Evolutionary conservation across 2,113 vertebrate genomes (phyloP).

Genomic region (Vombatus ursinus): DNA sequence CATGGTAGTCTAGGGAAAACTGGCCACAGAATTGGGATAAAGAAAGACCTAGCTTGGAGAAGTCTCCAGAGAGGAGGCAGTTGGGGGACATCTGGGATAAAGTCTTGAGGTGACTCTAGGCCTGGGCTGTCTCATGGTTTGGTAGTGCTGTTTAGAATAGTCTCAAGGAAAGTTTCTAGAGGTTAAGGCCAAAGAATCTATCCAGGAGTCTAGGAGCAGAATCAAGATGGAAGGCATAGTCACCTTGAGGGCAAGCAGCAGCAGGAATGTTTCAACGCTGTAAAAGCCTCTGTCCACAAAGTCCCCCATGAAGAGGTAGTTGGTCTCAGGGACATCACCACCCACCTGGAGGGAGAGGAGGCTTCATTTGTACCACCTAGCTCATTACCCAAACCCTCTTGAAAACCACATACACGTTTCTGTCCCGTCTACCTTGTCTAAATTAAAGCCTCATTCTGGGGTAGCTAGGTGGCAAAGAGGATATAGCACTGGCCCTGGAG

Average conservation of each 20-base stretch:
- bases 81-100: background rate
- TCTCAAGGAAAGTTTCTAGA: background rate
- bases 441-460: background rate
- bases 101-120: background rate
- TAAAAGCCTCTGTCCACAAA: conserved; percentile 97
- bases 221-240: background rate
- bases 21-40: background rate
- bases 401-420: background rate
- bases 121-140: background rate
- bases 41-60: background rate
- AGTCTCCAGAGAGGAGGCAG: background rate
- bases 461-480: too few species aligned
- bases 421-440: background rate
- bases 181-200: background rate
- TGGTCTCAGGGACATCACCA: conserved; percentile 95
- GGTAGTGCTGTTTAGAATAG: background rate
- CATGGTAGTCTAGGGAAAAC: background rate
- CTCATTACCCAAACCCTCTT: background rate
- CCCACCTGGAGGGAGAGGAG: conserved; percentile 86
- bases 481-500: too few species aligned
- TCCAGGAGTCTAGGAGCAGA: background rate
- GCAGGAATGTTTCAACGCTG: conserved; percentile 95
- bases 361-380: background rate
- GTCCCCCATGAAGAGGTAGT: conserved; percentile 98
- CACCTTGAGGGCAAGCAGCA: conserved; percentile 95